Evolutionary conservation across 2,888 invertebrate species (phyloP), one percentile per base, ranked within the genome.

Genomic region (Eucera pruinosa): DNA sequence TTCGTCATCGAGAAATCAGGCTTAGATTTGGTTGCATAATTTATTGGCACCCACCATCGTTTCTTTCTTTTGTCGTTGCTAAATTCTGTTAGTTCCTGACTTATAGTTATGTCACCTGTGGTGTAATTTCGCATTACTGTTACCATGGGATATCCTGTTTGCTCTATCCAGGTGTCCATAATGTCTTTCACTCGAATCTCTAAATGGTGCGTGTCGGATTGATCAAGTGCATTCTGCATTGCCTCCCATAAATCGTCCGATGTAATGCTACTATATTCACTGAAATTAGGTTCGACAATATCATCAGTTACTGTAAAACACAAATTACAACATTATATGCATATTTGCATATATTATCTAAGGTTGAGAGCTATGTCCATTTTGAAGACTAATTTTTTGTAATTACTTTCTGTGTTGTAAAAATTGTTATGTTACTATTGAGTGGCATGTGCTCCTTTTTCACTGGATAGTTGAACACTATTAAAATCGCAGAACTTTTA

Each of bases 91-190:
- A 80, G 68, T 55, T 87, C 94, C 93, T 94, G 94, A 2, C 90
- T 89, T 52, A 94, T 89, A 0, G 86, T 92, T 90, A 93, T 93
- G 15, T 87, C 86, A 27, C 93, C 93, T 18, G 92, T 93, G 0
- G 81, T 82, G 52, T 94, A 94, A 83, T 94, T 89, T 2, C 94
- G 93, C 9, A 91, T 89, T 0, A 95, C 94, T 0, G 90, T 93
- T 2, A 96, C 90, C 1, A 95, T 92, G 0, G 96, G 96, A 86
- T 94, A 95, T 0, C 95, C 95, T 2, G 94, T 92, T 87, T 95
- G 95, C 60, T 94, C 93, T 25, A 95, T 95, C 95, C 95, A 96
- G 15, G 95, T 88, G 0, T 93, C 85, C 68, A 93, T 91, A 80
- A 93, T 66, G 5, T 70, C 64, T 43, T 73, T 93, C 15, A 92